These are phyloP conservation scores for Sciurus niger DNA, from an alignment of 2,113 vertebrate genomes.

Conservation along the genomic window DNA sequence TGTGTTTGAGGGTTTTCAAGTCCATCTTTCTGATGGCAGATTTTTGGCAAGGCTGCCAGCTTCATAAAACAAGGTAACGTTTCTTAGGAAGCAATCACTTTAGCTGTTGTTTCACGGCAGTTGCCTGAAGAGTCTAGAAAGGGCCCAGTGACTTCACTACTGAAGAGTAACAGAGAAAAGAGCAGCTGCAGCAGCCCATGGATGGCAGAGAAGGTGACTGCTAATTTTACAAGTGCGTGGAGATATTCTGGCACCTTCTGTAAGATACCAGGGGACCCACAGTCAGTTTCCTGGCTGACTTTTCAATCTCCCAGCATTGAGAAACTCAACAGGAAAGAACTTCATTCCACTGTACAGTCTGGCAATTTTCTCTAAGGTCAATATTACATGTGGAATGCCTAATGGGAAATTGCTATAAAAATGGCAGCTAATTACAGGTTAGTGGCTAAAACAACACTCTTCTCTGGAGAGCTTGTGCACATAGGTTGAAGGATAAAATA, in stretches of 20 bases:
- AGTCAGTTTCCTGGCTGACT: neutral
- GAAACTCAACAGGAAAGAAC: neutral
- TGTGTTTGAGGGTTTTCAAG: neutral
- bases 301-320: conserved; percentile 3
- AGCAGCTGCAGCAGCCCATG: neutral
- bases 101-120: conserved; percentile 11
- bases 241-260: neutral
- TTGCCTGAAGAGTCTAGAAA: conserved; percentile 4
- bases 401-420: conserved; percentile 44
- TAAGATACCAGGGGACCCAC: neutral
- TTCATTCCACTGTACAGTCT: neutral
- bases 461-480: conserved; percentile 73
- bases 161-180: neutral
- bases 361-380: conserved; percentile 55
- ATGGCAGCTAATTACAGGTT: conserved; percentile 68
- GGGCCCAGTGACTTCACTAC: neutral
- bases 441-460: conserved; percentile 66
- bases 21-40: neutral
- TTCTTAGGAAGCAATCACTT: neutral
- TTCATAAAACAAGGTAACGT: conserved; percentile 39
- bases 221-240: neutral
- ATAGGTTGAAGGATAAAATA: conserved; percentile 69
- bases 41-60: neutral
- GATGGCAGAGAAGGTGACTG: conserved; percentile 1
- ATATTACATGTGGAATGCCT: neutral